Conservation (phyloP, 2,797 vertebrate genomes). For the Chelidonichthys spinosus region DNA sequence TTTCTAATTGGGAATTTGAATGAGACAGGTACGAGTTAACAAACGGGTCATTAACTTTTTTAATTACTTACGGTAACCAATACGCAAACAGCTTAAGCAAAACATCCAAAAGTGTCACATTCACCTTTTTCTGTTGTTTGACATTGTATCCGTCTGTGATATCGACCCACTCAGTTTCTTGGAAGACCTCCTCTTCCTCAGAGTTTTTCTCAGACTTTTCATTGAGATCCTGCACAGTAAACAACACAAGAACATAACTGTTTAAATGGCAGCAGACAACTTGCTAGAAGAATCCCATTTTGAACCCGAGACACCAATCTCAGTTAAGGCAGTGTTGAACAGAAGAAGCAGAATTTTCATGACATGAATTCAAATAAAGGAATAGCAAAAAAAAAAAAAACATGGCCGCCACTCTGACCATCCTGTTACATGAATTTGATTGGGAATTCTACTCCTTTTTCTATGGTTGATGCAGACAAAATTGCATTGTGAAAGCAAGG, state of each 20-base stretch:
- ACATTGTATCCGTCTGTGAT: slow-evolving; percentile 87
- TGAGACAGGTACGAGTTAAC: not conserved
- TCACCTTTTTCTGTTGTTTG: slow-evolving; percentile 85
- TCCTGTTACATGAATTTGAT: no score
- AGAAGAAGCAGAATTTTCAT: not conserved
- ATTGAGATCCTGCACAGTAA: slow-evolving; percentile 84
- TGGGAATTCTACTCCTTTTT: no score
- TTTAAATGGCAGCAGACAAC: not conserved
- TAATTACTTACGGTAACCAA: not conserved
- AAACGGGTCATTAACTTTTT: not conserved
- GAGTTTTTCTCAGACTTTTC: slow-evolving; percentile 83
- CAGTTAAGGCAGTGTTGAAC: not conserved
- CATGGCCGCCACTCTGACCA: no score
- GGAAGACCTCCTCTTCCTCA: slow-evolving; percentile 86
- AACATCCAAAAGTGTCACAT: not conserved
- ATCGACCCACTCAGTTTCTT: slow-evolving; percentile 93
- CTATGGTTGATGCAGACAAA: no score
- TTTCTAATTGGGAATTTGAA: not conserved
- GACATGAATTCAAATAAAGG: not conserved
- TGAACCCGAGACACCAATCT: not conserved
- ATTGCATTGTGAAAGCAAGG: no score
- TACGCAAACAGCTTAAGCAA: not conserved
- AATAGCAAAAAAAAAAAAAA: not conserved
- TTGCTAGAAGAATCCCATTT: not conserved
- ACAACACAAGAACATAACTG: slow-evolving; percentile 42